Evolutionary conservation across 2,113 vertebrate species (phyloP).

Genomic region (Pipra filicauda): DNA sequence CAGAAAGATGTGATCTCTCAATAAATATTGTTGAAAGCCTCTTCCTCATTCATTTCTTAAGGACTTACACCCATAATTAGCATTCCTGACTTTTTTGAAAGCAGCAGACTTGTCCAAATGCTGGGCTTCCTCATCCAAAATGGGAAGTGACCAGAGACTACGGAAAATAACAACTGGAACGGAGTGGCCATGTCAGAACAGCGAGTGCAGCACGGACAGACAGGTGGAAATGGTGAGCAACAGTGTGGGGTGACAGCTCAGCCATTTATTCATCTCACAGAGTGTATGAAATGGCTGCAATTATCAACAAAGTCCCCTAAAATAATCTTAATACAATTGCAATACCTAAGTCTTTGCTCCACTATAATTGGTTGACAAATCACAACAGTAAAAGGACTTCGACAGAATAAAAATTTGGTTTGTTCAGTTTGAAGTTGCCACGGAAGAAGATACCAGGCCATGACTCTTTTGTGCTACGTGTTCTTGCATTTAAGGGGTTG

Average conservation of each 20-base stretch:
- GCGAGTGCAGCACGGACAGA: background rate
- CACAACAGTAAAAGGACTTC: background rate
- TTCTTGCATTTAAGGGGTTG: background rate
- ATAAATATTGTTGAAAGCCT: background rate
- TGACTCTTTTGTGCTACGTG: rapidly evolving
- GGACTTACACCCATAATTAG: background rate
- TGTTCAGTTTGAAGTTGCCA: background rate
- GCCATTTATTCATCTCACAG: background rate
- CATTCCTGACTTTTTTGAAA: background rate
- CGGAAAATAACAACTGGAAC: background rate
- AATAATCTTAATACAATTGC: background rate
- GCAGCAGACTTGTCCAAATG: background rate
- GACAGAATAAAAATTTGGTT: background rate
- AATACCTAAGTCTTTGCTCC: background rate
- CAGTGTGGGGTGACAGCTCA: background rate
- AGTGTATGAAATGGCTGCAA: background rate
- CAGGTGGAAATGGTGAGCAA: background rate
- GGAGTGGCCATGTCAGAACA: background rate
- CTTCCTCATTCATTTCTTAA: background rate
- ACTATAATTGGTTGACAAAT: background rate
- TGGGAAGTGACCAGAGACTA: background rate
- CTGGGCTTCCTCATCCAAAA: background rate
- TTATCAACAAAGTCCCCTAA: background rate
- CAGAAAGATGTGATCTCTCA: background rate
- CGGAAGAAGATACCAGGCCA: background rate